These are phyloP conservation scores for Papilio aristodemus DNA, from an alignment of 1,140 invertebrate genomes.

Conservation along the genomic window DNA sequence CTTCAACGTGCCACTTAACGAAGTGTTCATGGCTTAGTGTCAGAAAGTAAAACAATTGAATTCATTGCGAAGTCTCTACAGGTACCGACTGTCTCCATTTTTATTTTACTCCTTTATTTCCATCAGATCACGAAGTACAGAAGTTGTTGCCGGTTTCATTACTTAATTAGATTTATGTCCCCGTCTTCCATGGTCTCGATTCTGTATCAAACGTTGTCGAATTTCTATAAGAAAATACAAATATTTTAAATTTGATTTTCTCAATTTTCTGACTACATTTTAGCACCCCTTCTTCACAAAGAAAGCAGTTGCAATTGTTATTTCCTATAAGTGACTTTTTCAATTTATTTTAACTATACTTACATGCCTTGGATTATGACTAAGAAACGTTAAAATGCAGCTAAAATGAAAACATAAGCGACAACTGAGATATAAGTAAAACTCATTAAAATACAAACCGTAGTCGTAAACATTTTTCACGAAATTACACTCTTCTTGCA, in stretches of 20 bases:
- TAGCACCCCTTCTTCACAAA: too few relatives aligned
- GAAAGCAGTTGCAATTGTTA: too few relatives aligned
- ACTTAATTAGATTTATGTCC: not conserved
- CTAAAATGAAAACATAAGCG: not conserved
- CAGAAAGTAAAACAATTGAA: not conserved
- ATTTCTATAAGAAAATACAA: too few relatives aligned
- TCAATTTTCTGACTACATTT: too few relatives aligned
- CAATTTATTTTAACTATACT: too few relatives aligned
- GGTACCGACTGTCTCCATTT: not conserved
- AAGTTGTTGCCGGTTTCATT: not conserved
- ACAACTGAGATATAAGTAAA: constrained; percentile 10
- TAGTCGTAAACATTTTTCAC: constrained; percentile 14
- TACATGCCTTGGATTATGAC: too few relatives aligned
- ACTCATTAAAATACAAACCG: constrained; percentile 21
- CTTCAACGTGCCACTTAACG: not conserved
- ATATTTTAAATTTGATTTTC: too few relatives aligned
- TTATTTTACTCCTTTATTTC: not conserved
- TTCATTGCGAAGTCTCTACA: not conserved
- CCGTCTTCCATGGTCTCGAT: not conserved
- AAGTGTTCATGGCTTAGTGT: not conserved
- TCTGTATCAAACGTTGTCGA: too few relatives aligned
- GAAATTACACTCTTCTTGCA: constrained; percentile 21
- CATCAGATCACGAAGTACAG: not conserved
- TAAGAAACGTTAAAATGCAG: not conserved
- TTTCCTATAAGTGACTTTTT: too few relatives aligned